Evolutionary conservation across 2,888 invertebrate species (phyloP).

Genomic region (Balanococcus diminutus): DNA sequence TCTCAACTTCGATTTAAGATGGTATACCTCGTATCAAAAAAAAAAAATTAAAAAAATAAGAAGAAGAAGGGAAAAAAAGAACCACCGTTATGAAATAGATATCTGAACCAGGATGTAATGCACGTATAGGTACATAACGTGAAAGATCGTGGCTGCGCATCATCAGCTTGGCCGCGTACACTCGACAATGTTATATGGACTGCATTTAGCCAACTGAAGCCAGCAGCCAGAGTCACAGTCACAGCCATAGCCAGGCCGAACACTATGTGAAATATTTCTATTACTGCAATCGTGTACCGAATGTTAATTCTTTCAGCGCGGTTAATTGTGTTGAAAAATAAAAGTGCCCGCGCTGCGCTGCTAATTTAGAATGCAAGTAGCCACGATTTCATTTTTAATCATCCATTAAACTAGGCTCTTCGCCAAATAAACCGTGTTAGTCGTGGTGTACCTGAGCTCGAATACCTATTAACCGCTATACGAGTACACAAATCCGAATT

Average conservation of each 20-base stretch:
- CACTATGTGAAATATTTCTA: conserved; percentile 11
- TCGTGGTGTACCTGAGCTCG: neutral
- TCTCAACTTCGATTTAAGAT: conserved; percentile 12
- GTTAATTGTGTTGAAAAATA: conserved; percentile 12
- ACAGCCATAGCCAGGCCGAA: too few species aligned
- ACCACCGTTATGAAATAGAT: conserved; percentile 43
- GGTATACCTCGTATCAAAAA: neutral
- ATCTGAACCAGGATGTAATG: conserved; percentile 19
- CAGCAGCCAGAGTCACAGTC: too few species aligned
- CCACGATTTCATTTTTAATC: conserved; percentile 5
- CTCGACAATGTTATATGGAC: neutral
- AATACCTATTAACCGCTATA: neutral
- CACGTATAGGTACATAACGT: neutral
- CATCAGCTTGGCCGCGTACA: neutral
- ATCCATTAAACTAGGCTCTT: neutral
- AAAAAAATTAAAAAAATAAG: too few species aligned
- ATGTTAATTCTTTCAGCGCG: neutral
- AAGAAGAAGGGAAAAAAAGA: too few species aligned
- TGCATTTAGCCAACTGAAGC: neutral
- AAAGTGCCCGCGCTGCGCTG: neutral
- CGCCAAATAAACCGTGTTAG: conserved; percentile 8
- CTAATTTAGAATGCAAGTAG: neutral
- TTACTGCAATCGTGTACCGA: neutral
- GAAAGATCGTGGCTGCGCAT: conserved; percentile 5
- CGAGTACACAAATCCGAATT: neutral